Percentiles rank a stretch among this genome's conserved stretches.
Conservation (phyloP, 1,140 invertebrate species). For the Cydia splendana region DNA sequence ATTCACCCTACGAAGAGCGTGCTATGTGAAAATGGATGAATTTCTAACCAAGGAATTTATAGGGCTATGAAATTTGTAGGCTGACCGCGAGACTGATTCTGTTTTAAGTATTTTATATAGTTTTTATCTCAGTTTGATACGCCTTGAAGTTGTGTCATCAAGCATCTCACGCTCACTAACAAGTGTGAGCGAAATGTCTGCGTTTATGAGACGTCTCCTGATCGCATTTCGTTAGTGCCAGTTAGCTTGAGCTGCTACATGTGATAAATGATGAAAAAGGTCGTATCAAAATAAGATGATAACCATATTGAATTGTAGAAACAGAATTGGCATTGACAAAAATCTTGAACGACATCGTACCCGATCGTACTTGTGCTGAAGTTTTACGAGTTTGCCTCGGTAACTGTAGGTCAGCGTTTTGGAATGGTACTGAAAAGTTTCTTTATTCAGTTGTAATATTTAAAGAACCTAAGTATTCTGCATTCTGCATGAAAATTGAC, state of each 20-base stretch:
- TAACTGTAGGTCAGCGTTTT: background rate
- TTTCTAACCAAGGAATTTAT: conserved; percentile 43
- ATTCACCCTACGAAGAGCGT: conserved; percentile 48
- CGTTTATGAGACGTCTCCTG: too few relatives aligned
- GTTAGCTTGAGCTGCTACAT: too few relatives aligned
- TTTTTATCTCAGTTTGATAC: too few relatives aligned
- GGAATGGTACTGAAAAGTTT: background rate
- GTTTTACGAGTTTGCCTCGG: background rate
- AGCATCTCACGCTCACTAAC: background rate
- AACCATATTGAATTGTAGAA: too few relatives aligned
- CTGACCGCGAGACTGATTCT: conserved; percentile 8
- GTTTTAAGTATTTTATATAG: background rate
- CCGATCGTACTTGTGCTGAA: too few relatives aligned
- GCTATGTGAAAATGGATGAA: conserved; percentile 43
- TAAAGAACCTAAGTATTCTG: background rate
- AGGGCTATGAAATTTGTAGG: conserved; percentile 43
- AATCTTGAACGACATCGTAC: too few relatives aligned
- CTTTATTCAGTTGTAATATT: background rate
- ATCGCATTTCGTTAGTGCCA: too few relatives aligned
- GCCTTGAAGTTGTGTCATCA: background rate
- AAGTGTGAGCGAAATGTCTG: background rate
- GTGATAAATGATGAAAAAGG: too few relatives aligned
- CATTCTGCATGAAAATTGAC: too few relatives aligned
- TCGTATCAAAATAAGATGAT: too few relatives aligned
- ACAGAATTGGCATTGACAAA: too few relatives aligned